Percentiles rank a stretch among this genome's conserved stretches.
Conservation (phyloP, 2,113 vertebrate genomes). For the Eurystomus gularis region DNA sequence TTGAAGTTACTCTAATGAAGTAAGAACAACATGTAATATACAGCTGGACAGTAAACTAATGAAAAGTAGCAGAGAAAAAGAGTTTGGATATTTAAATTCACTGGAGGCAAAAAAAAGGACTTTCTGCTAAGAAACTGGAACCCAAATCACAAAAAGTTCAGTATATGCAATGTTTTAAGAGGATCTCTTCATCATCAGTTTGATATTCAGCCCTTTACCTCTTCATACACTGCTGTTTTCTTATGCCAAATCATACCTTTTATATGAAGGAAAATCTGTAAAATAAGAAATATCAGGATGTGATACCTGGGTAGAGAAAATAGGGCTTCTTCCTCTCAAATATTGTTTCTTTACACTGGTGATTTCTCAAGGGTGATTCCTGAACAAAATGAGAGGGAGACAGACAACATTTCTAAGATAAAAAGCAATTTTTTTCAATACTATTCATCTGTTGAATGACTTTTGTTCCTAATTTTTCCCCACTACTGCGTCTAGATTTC, state of each 20-base stretch:
- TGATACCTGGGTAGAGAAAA: neutral
- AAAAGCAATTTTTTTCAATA: neutral
- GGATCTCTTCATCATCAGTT: neutral
- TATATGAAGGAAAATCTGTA: neutral
- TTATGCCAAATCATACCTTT: neutral
- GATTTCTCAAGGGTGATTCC: neutral
- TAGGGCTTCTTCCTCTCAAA: neutral
- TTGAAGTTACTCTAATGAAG: neutral
- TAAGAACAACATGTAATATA: neutral
- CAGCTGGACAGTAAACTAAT: neutral
- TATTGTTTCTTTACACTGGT: neutral
- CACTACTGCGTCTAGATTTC: neutral
- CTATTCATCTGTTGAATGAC: neutral
- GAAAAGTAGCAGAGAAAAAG: neutral
- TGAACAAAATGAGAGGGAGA: neutral
- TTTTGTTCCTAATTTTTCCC: neutral
- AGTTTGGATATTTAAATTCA: neutral
- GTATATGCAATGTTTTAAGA: neutral
- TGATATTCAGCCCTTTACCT: neutral
- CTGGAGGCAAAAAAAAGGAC: neutral
- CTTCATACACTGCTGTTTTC: neutral
- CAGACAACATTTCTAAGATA: neutral
- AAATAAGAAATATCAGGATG: neutral
- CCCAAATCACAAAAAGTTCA: neutral
- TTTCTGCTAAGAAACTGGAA: neutral